Base-by-base conservation (phyloP, 2,888 invertebrate genomes). In the Lycia hirtaria region DNA sequence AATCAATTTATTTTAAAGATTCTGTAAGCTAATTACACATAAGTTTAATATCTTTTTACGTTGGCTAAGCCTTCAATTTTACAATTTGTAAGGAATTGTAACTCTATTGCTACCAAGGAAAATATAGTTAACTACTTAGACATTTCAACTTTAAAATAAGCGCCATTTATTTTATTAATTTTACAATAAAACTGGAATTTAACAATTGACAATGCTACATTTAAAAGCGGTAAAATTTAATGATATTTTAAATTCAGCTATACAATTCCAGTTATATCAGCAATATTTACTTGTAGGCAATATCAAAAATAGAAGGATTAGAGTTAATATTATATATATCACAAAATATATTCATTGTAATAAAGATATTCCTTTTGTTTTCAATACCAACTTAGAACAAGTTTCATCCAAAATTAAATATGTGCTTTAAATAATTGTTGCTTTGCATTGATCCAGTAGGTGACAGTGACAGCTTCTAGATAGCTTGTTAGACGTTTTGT, bases 221-320 rank as follows among this genome's bases (percentile, higher is more conserved):
- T 72, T 64, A 58, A 0, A 81, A 80, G 76, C 77, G 67, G 72
- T 71, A 71, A 69, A 67, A 37, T 49, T 55, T 62, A 64, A 65
- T 65, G 66, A 64, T 52, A 52, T 78, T 73, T 73, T 37, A 35
- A 51, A 72, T 75, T 76, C 78, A 71, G 80, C 82, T 89, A 81
- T 78, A 87, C 87, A 87, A 87, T 87, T 89, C 86, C 88, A 78
- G 70, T 81, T 78, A 75, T 72, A 70, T 83, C 79, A 83, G 86
- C 83, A 85, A 88, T 86, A 87, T 80, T n/a, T 83, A 65, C 75
- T 85, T 75, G 84, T 85, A 87, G 88, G 88, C 88, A 85, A 85
- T 92, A 92, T 92, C 92, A 92, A 92, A 92, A 92, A 92, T 92
- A 92, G 88, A 89, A 89, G 88, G 88, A 81, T 88, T 87, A 90